Evolutionary conservation across 1,140 invertebrate species (phyloP).

Genomic region (Cydia splendana): DNA sequence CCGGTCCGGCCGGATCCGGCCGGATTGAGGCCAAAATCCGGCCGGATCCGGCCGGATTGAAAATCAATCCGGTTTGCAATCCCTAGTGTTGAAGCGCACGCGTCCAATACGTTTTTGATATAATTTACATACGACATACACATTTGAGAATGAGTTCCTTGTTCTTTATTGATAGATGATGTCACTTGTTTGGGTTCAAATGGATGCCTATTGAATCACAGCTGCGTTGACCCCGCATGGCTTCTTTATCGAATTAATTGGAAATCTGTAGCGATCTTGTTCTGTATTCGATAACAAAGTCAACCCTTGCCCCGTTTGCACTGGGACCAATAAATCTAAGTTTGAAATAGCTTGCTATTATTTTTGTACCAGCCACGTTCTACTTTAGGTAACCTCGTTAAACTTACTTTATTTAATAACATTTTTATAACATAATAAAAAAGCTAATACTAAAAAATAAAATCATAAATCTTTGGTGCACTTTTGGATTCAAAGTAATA

Average conservation of each 20-base stretch:
- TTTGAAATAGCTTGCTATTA: background rate
- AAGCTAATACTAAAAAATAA: background rate
- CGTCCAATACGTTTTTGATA: background rate
- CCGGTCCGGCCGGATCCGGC: too few species aligned
- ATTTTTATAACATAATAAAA: too few species aligned
- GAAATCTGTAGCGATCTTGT: conserved; percentile 23
- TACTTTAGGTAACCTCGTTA: background rate
- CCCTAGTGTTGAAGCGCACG: too few species aligned
- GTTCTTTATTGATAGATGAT: conserved; percentile 13
- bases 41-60: too few species aligned
- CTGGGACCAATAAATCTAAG: background rate
- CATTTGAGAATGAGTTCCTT: background rate
- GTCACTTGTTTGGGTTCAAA: conserved; percentile 27
- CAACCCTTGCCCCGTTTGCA: conserved; percentile 3
- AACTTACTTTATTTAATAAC: too few species aligned
- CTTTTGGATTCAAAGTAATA: background rate
- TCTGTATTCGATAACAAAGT: conserved; percentile 4
- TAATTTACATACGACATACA: background rate
- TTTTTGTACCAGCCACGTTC: background rate
- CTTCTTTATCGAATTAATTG: conserved; percentile 30
- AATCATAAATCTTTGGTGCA: background rate
- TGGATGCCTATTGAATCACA: conserved; percentile 29
- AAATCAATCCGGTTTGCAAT: too few species aligned
- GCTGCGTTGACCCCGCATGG: conserved; percentile 7
- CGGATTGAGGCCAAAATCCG: too few species aligned